Conservation (phyloP, 2,888 invertebrate genomes). For the Ichneumoninae sp. region DNA sequence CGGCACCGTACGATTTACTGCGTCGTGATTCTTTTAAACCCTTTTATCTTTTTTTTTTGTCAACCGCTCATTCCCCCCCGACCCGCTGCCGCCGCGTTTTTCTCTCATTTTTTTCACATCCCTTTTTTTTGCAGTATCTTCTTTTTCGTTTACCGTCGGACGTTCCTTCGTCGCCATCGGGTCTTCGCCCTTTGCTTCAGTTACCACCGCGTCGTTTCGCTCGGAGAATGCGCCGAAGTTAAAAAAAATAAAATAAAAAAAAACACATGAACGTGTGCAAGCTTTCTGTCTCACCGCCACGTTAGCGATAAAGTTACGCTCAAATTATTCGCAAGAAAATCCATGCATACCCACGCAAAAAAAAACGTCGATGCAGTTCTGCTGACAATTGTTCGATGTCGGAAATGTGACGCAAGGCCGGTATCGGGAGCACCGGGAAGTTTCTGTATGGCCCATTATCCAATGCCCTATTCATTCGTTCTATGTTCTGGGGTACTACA, state of each 20-base stretch:
- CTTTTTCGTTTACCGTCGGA: constrained; percentile 24
- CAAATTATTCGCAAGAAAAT: constrained; percentile 7
- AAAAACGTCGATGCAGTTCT: background rate
- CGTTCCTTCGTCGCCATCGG: constrained; percentile 11
- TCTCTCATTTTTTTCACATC: constrained; percentile 31
- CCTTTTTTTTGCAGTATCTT: background rate
- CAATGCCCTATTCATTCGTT: background rate
- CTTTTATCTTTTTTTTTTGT: constrained; percentile 16
- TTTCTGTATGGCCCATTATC: background rate
- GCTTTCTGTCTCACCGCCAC: background rate
- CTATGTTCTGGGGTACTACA: no score
- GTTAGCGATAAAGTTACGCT: background rate
- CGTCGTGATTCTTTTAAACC: constrained; percentile 58
- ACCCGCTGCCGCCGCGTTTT: constrained; percentile 30
- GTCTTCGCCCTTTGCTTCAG: background rate
- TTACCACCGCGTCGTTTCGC: background rate
- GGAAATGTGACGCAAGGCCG: background rate
- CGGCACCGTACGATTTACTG: constrained; percentile 65
- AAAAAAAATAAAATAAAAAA: background rate
- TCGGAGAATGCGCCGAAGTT: background rate
- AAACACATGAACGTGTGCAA: background rate
- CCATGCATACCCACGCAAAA: background rate
- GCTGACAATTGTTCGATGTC: background rate
- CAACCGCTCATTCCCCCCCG: background rate
- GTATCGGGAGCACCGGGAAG: no score